phyloP scores from a whole-genome alignment of 1,140 invertebrate species.

The Cylas formicarius region DNA sequence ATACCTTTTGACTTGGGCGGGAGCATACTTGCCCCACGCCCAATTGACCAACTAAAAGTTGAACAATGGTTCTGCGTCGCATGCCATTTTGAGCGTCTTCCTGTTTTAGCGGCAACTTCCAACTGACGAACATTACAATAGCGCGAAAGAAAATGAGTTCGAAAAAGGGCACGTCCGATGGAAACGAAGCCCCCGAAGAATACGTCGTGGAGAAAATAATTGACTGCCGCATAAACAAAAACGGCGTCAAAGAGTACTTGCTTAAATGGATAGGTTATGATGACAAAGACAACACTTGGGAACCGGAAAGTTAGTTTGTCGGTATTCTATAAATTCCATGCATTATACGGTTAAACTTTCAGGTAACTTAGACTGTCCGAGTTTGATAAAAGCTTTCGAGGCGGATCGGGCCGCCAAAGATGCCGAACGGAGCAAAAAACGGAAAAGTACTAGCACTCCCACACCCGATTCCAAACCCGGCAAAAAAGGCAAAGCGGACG shows the following conservation, averaged over 20 bases:
- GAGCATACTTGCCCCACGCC: too few species aligned
- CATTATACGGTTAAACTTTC: conserved; percentile 4
- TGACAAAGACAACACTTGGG: conserved; percentile 78
- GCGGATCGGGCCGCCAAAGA: conserved; percentile 50
- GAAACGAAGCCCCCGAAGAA: conserved; percentile 26
- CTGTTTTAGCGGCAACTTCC: too few species aligned
- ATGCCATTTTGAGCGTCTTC: too few species aligned
- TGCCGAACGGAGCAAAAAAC: conserved; percentile 27
- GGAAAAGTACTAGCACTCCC: conserved; percentile 28
- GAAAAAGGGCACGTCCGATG: conserved; percentile 17
- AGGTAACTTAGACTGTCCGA: conserved; percentile 87
- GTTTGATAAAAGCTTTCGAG: conserved; percentile 82
- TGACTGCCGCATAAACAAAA: conserved; percentile 28
- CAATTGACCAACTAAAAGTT: too few species aligned
- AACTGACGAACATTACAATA: too few species aligned
- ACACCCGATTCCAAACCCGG: conserved; percentile 34
- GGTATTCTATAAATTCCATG: not conserved
- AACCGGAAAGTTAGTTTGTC: conserved; percentile 53
- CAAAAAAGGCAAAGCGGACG: conserved; percentile 43
- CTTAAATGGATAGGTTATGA: conserved; percentile 49
- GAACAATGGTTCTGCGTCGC: too few species aligned
- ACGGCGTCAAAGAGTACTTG: conserved; percentile 30
- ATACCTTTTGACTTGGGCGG: too few species aligned
- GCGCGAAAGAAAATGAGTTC: conserved; percentile 16
- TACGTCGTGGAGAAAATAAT: conserved; percentile 34